Evolutionary conservation across 2,113 vertebrate genomes (phyloP).

Genomic region (Silurus glanis): DNA sequence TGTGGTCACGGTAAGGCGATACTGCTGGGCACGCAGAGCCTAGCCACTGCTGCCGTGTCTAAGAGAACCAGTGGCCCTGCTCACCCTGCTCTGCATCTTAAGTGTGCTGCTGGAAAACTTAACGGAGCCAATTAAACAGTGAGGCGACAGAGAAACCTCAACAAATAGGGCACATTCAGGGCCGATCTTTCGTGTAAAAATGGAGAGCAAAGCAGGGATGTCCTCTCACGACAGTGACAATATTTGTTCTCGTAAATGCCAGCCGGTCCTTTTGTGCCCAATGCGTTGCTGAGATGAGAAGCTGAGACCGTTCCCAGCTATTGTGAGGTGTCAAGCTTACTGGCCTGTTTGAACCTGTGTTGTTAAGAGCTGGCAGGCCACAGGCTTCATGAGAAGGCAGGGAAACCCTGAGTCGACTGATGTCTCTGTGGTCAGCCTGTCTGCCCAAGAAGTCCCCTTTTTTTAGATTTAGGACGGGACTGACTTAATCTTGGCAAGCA

Average conservation of each 20-base stretch:
- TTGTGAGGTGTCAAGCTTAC: conserved; percentile 39
- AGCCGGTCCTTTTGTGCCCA: conserved; percentile 19
- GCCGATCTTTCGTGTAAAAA: conserved; percentile 36
- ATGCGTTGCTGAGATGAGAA: neutral
- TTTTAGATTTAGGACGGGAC: conserved; percentile 62
- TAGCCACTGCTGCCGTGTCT: conserved; percentile 41
- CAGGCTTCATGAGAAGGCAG: conserved; percentile 56
- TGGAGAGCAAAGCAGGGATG: conserved; percentile 33
- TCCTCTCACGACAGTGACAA: conserved; percentile 43
- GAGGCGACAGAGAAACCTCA: conserved; percentile 49
- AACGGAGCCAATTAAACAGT: conserved; percentile 46
- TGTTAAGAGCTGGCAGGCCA: conserved; percentile 50
- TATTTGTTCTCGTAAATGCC: conserved; percentile 54
- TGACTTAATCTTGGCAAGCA: conserved; percentile 59
- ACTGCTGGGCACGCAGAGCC: conserved; percentile 48
- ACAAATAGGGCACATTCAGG: conserved; percentile 54
- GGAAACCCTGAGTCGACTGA: conserved; percentile 59
- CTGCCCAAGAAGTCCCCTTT: conserved; percentile 58
- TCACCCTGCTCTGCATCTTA: conserved; percentile 33
- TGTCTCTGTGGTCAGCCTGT: conserved; percentile 62
- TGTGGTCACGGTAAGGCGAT: conserved; percentile 54
- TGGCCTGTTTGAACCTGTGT: conserved; percentile 56
- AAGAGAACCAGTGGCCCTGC: conserved; percentile 33
- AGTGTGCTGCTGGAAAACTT: conserved; percentile 48
- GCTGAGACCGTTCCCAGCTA: conserved; percentile 47